phyloP scores from a whole-genome alignment of 64 coral and sea anemone genomes.

The Porites australiensis region DNA sequence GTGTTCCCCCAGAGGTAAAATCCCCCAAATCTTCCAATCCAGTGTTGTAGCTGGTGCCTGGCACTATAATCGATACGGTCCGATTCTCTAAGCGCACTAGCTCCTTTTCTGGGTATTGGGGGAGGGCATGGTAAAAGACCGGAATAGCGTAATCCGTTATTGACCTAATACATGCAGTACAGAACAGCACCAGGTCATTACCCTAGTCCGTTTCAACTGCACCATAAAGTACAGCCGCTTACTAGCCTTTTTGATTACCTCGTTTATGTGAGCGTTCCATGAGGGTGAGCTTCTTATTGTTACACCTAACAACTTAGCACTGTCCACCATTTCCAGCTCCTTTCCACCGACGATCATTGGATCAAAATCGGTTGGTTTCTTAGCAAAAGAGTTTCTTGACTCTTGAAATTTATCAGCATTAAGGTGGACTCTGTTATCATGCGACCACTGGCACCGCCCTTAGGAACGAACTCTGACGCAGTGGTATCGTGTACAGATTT shows the following conservation, averaged over 20 bases:
- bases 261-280: constrained; percentile 26
- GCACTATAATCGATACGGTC: neutral
- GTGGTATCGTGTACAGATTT: too few species aligned
- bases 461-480: too few species aligned
- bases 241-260: constrained; percentile 34
- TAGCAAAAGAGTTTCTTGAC: constrained; percentile 47
- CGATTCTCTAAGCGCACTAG: too few species aligned
- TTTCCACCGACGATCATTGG: constrained; percentile 9
- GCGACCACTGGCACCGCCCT: constrained; percentile 7
- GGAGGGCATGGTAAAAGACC: constrained; percentile 34
- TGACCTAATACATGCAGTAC: neutral
- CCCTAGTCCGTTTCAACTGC: constrained; percentile 10
- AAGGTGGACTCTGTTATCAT: constrained; percentile 30
- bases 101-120: constrained; percentile 4
- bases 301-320: constrained; percentile 24
- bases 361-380: neutral
- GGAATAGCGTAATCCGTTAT: constrained; percentile 39
- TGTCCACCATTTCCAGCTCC: constrained; percentile 5
- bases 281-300: constrained; percentile 14
- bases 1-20: neutral
- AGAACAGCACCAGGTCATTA: constrained; percentile 48
- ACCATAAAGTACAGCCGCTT: neutral
- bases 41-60: neutral
- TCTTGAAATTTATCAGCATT: constrained; percentile 62
- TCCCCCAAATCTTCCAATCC: neutral